Conservation (phyloP, 2,888 invertebrate species). For the Chymomyza amoena region DNA sequence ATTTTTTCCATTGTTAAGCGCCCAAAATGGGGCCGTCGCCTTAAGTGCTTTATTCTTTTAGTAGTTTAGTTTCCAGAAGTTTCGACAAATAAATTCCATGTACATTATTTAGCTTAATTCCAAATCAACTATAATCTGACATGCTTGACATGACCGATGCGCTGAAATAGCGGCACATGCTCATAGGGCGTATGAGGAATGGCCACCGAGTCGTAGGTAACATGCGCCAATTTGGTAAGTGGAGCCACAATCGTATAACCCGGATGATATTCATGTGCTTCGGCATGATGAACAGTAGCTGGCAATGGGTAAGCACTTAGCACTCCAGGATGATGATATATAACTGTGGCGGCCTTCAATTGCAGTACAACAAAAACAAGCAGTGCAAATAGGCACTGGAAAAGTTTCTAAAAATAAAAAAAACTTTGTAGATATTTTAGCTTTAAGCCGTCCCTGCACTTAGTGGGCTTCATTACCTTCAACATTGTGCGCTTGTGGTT, state of each 20-base stretch:
- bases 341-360: conserved; percentile 31
- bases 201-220: conserved; percentile 69
- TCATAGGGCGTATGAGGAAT: conserved; percentile 63
- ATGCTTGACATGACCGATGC: conserved; percentile 60
- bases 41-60: no score
- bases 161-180: conserved; percentile 68
- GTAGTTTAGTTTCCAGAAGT: no score
- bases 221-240: conserved; percentile 66
- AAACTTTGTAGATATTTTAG: background rate
- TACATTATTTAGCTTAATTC: conserved; percentile 22
- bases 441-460: background rate
- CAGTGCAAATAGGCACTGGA: conserved; percentile 8
- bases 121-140: conserved; percentile 18
- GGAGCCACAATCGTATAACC: conserved; percentile 67
- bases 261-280: conserved; percentile 40
- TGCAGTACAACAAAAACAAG: conserved; percentile 1
- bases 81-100: background rate
- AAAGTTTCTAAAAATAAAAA: background rate
- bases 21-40: no score
- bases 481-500: conserved; percentile 29
- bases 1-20: no score
- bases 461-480: conserved; percentile 24
- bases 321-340: conserved; percentile 31
- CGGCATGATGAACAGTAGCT: background rate
- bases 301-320: conserved; percentile 14